phyloP scores from a whole-genome alignment of 1,140 invertebrate species.

The Harpegnathos saltator region DNA sequence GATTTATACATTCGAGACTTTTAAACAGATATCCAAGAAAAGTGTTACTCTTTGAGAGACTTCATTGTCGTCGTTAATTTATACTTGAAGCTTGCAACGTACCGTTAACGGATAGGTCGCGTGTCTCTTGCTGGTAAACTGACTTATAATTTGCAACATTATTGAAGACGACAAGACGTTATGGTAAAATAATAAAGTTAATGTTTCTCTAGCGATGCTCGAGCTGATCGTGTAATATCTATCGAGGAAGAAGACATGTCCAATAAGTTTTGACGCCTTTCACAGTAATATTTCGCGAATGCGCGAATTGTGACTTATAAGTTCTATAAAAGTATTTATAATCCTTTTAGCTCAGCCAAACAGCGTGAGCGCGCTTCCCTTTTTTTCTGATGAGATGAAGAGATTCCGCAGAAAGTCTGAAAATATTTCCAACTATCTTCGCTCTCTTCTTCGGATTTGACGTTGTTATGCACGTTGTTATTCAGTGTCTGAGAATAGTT shows the following conservation, averaged over 20 bases:
- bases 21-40: neutral
- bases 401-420: too few species aligned
- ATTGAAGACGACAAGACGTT: too few species aligned
- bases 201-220: neutral
- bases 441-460: too few species aligned
- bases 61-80: slow-evolving; percentile 11
- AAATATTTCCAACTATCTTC: too few species aligned
- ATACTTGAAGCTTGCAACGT: neutral
- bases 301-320: neutral
- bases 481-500: too few species aligned
- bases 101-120: neutral
- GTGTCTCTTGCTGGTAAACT: neutral
- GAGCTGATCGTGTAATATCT: neutral
- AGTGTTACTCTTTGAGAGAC: neutral
- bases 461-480: too few species aligned
- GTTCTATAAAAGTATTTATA: neutral
- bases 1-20: slow-evolving; percentile 12
- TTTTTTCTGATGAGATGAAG: too few species aligned
- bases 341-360: neutral
- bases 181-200: neutral
- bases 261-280: too few species aligned
- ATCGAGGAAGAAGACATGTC: neutral
- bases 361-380: too few species aligned
- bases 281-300: too few species aligned
- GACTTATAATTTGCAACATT: too few species aligned